Evolutionary conservation across 2,797 vertebrate genomes (phyloP).

Genomic region (Vultur gryphus): DNA sequence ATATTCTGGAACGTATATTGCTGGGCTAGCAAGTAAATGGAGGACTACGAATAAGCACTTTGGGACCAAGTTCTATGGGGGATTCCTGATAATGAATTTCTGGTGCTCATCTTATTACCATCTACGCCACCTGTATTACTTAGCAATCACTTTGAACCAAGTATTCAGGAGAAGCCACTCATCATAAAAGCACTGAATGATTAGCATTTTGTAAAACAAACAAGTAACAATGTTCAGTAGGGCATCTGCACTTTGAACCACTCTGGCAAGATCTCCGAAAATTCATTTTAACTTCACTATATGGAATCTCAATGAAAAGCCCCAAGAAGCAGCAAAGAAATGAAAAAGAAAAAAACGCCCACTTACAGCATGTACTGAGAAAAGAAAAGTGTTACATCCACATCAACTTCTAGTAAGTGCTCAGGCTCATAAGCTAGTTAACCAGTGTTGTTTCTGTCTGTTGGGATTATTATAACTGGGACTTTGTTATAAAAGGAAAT

Average conservation of each 20-base stretch:
- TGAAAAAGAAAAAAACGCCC: not conserved
- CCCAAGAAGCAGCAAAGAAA: not conserved
- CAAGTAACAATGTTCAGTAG: not conserved
- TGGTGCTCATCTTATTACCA: not conserved
- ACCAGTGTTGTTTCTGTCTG: not conserved
- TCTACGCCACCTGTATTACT: not conserved
- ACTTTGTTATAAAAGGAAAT: not conserved
- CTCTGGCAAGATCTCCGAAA: not conserved
- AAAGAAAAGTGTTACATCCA: not conserved
- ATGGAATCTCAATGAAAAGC: not conserved
- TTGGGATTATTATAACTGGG: not conserved
- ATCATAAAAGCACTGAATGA: not conserved
- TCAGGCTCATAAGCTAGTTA: not conserved
- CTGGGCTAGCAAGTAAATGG: not conserved
- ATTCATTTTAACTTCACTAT: not conserved
- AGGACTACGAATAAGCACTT: not conserved
- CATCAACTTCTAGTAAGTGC: not conserved
- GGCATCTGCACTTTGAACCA: not conserved
- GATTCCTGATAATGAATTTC: not conserved
- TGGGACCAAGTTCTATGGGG: accelerated
- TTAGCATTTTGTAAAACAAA: not conserved
- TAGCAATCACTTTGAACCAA: not conserved
- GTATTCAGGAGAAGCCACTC: not conserved
- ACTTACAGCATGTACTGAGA: not conserved
- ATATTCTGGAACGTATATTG: not conserved